Percentiles rank a stretch among this genome's conserved stretches.
Evolutionary conservation across 2,113 vertebrate species (phyloP).

Genomic region (Chinchilla lanigera): DNA sequence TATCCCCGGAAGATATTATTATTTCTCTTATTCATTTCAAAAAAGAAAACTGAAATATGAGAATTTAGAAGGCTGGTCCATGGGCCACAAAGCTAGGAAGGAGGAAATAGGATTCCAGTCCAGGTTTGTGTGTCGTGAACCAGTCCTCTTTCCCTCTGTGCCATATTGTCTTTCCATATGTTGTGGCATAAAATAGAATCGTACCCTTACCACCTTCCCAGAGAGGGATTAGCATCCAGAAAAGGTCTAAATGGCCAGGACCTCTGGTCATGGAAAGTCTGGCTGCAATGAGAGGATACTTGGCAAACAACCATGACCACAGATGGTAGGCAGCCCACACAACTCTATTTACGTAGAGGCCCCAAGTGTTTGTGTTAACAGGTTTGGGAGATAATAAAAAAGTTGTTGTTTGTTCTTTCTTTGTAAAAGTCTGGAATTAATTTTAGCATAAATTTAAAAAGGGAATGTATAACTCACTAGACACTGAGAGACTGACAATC

Average conservation of each 20-base stretch:
- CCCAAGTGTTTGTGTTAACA: constrained; percentile 85
- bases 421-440: constrained; percentile 83
- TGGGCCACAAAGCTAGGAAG: neutral
- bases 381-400: constrained; percentile 87
- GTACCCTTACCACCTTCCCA: neutral
- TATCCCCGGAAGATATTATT: neutral
- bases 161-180: constrained; percentile 1
- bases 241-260: neutral
- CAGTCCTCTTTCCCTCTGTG: neutral
- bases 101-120: neutral
- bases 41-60: neutral
- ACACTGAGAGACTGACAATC: constrained; percentile 77
- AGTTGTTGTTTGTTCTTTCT: constrained; percentile 88
- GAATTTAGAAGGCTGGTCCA: neutral
- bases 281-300: constrained; percentile 70
- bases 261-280: neutral
- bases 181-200: neutral
- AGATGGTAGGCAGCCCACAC: constrained; percentile 86
- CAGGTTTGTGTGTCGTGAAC: neutral
- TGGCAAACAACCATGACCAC: constrained; percentile 81
- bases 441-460: constrained; percentile 81
- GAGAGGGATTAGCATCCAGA: neutral
- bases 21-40: neutral
- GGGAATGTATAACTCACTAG: constrained; percentile 81
- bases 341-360: constrained; percentile 86